These are phyloP conservation scores for Axis porcinus DNA, from an alignment of 2,113 vertebrate genomes.

Conservation along the genomic window DNA sequence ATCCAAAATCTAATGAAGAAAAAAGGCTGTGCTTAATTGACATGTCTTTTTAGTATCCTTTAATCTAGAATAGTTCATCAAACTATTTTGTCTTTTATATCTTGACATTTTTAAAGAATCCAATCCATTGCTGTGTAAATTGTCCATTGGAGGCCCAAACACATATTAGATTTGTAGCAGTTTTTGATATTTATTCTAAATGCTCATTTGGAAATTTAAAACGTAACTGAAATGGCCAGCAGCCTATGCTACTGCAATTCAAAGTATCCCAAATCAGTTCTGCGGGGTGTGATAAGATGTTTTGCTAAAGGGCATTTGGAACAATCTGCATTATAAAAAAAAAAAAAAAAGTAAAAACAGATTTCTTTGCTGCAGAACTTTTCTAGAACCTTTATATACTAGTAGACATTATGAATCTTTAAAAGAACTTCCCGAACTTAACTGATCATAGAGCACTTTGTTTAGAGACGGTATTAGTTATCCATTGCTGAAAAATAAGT, in stretches of 20 bases:
- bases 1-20: background rate
- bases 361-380: background rate
- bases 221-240: background rate
- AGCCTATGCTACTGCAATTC: background rate
- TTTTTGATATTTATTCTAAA: background rate
- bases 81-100: background rate
- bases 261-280: background rate
- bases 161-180: background rate
- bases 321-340: background rate
- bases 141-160: background rate
- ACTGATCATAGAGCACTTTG: background rate
- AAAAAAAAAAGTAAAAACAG: background rate
- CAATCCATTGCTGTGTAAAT: background rate
- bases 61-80: background rate
- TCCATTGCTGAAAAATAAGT: background rate
- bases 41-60: background rate
- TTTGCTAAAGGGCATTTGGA: slow-evolving; percentile 3
- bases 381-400: background rate
- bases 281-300: background rate
- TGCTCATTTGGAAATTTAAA: background rate
- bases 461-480: background rate
- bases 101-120: background rate
- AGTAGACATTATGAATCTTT: background rate
- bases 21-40: background rate
- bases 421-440: background rate